Percentiles rank a stretch among this genome's conserved stretches.
phyloP scores from a whole-genome alignment of 2,797 vertebrate genomes.

The Mormyrops boulengeri region DNA sequence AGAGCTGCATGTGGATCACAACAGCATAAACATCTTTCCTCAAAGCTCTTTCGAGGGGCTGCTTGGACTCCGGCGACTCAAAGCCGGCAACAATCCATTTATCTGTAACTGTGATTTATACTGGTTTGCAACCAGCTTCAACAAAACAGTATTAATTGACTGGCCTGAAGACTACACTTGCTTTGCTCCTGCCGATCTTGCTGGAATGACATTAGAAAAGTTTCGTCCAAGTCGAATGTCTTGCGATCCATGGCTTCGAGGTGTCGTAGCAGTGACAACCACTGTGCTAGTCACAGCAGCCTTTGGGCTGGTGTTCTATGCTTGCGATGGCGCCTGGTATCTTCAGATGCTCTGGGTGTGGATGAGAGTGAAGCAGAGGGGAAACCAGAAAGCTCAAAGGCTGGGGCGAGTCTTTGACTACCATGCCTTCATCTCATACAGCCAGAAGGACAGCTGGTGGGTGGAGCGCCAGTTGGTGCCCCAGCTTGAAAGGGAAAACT shows the following conservation, averaged over 20 bases:
- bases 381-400: slow-evolving; percentile 34
- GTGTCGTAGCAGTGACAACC: slow-evolving; percentile 40
- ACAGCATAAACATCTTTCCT: slow-evolving; percentile 8
- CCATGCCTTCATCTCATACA: slow-evolving; percentile 72
- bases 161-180: slow-evolving; percentile 59
- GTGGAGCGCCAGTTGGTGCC: slow-evolving; percentile 68
- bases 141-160: slow-evolving; percentile 48
- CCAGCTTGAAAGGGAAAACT: slow-evolving; percentile 58
- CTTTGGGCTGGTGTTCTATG: slow-evolving; percentile 34
- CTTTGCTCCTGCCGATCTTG: slow-evolving; percentile 43
- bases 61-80: slow-evolving; percentile 38
- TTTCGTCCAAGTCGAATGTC: slow-evolving; percentile 50
- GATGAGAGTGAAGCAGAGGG: slow-evolving; percentile 64
- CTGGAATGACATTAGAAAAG: slow-evolving; percentile 48
- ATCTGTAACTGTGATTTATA: slow-evolving; percentile 40
- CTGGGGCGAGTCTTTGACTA: slow-evolving; percentile 42
- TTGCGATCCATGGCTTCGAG: slow-evolving; percentile 39
- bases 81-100: slow-evolving; percentile 45
- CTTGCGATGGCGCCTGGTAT: slow-evolving; percentile 67
- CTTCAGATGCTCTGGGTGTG: slow-evolving; percentile 69
- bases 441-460: slow-evolving; percentile 67
- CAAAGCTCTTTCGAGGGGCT: slow-evolving; percentile 42
- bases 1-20: slow-evolving; percentile 18
- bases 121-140: slow-evolving; percentile 23
- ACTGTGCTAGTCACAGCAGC: slow-evolving; percentile 36